Evolutionary conservation across 35 echinoderm and acorn worm species (phyloP).

Genomic region (Lytechinus pictus): DNA sequence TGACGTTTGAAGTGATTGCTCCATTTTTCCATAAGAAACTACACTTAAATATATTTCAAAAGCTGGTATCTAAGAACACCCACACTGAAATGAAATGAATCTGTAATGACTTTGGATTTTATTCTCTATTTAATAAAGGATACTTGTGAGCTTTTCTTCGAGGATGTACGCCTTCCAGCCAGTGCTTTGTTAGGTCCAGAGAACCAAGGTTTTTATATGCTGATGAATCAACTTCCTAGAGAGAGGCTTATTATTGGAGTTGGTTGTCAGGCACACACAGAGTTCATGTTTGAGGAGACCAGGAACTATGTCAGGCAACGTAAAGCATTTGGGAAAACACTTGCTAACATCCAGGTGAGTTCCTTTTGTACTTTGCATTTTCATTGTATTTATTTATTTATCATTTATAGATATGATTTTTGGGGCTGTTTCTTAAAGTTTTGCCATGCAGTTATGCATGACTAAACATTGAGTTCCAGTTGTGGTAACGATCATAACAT

Average conservation of each 20-base stretch:
- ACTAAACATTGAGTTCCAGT: too few relatives aligned
- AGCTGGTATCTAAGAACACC: not conserved
- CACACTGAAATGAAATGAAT: not conserved
- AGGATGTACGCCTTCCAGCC: constrained; percentile 80
- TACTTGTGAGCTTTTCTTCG: constrained; percentile 79
- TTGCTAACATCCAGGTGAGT: constrained; percentile 78
- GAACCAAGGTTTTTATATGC: constrained; percentile 79
- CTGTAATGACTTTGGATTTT: not conserved
- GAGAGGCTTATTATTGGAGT: constrained; percentile 66
- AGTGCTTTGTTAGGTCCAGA: constrained; percentile 71
- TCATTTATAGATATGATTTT: too few relatives aligned
- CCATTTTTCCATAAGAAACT: not conserved
- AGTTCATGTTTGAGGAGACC: constrained; percentile 85
- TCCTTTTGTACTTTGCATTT: not conserved
- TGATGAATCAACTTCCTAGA: constrained; percentile 81
- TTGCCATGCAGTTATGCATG: too few relatives aligned
- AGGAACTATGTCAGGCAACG: constrained; percentile 75
- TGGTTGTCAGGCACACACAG: constrained; percentile 29
- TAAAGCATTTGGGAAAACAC: constrained; percentile 85
- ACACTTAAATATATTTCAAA: not conserved
- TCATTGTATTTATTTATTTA: not conserved
- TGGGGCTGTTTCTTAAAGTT: too few relatives aligned
- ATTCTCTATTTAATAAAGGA: constrained; percentile 56
- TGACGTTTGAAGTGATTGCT: not conserved
- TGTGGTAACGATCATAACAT: too few relatives aligned